Evolutionary conservation across 2,888 invertebrate genomes (phyloP).

Genomic region (Apamea sordens): DNA sequence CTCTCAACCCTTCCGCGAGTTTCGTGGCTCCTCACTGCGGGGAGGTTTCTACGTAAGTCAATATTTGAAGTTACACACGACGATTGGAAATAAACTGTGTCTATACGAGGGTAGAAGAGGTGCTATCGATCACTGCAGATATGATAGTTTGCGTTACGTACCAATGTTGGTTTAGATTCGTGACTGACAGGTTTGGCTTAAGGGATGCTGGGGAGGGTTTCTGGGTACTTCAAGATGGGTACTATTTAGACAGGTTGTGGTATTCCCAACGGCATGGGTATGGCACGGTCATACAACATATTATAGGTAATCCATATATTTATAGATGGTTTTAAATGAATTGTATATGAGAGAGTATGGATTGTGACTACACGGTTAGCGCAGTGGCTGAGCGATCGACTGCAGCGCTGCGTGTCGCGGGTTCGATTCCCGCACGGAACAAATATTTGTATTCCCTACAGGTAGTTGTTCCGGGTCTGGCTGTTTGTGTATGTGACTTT

Average conservation of each 20-base stretch:
- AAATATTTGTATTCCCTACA: no score
- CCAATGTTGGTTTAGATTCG: constrained; percentile 42
- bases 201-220: background rate
- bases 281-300: no score
- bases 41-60: constrained; percentile 72
- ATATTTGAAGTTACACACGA: constrained; percentile 75
- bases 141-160: constrained; percentile 51
- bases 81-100: constrained; percentile 73
- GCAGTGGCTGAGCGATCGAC: no score
- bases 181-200: constrained; percentile 45
- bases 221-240: background rate
- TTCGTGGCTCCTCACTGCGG: constrained; percentile 61
- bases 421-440: no score
- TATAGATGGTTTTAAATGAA: background rate
- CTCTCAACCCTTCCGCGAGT: constrained; percentile 37
- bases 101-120: constrained; percentile 52
- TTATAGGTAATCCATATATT: background rate
- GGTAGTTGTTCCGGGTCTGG: no score
- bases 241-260: background rate
- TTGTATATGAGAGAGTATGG: background rate
- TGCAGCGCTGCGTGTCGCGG: no score
- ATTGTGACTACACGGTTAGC: no score
- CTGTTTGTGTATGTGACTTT: no score
- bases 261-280: background rate
- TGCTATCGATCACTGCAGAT: constrained; percentile 69